These are phyloP conservation scores for Oryctolagus cuniculus DNA, from an alignment of 2,113 vertebrate species.

Conservation along the genomic window DNA sequence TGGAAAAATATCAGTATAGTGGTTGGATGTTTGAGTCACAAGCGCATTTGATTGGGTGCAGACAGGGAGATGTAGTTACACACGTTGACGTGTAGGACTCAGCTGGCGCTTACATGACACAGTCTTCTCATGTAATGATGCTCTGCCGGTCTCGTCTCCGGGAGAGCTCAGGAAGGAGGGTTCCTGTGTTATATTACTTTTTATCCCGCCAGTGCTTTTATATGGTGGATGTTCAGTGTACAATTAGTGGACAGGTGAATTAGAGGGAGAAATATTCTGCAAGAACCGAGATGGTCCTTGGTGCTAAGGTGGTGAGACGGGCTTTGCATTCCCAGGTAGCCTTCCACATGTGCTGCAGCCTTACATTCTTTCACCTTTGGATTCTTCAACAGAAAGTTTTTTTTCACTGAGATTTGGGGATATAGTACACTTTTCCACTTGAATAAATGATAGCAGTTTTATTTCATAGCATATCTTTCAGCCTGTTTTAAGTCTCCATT, in stretches of 20 bases:
- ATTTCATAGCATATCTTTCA: background rate
- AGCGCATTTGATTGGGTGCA: background rate
- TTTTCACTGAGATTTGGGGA: background rate
- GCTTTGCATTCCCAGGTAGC: background rate
- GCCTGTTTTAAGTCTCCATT: background rate
- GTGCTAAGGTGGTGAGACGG: background rate
- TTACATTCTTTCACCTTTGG: background rate
- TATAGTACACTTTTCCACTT: background rate
- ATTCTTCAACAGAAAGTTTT: background rate
- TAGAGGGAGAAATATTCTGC: background rate
- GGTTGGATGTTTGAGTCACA: background rate
- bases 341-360: background rate
- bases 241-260: background rate
- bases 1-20: background rate
- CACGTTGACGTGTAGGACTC: background rate
- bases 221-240: background rate
- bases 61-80: background rate
- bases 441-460: background rate
- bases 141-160: background rate
- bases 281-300: background rate
- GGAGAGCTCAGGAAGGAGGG: background rate
- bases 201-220: background rate
- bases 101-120: background rate
- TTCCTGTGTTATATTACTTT: background rate
- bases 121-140: background rate